A percentile compares a stretch with the other conserved stretches of the same genome.
These are phyloP conservation scores for Drosophila melanosoma DNA, from an alignment of 2,888 invertebrate genomes.

Conservation along the genomic window DNA sequence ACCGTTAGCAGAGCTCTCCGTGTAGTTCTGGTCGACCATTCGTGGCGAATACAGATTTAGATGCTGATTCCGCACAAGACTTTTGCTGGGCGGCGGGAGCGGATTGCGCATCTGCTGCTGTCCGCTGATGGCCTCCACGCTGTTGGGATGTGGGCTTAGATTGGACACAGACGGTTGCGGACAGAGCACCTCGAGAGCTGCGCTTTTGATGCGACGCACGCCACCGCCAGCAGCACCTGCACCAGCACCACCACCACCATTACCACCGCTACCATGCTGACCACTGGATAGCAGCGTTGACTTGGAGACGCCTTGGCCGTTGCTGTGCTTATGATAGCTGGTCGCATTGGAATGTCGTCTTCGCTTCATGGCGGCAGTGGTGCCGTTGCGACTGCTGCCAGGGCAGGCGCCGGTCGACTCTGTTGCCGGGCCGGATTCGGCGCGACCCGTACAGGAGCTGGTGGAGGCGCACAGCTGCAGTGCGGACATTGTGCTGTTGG, in stretches of 20 bases:
- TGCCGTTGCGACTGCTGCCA: conserved; percentile 36
- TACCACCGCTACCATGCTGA: conserved; percentile 68
- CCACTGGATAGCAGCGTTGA: conserved; percentile 44
- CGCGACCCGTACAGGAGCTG: conserved; percentile 33
- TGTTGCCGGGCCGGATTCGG: conserved; percentile 28
- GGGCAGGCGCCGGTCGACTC: conserved; percentile 12
- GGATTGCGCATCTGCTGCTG: conserved; percentile 88
- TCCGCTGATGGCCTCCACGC: conserved; percentile 90
- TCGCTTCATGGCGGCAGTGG: conserved; percentile 73
- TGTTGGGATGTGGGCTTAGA: conserved; percentile 92
- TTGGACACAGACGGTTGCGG: conserved; percentile 89
- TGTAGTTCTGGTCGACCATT: conserved; percentile 64
- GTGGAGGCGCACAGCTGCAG: conserved; percentile 85
- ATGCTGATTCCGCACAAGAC: conserved; percentile 89
- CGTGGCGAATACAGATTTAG: conserved; percentile 87
- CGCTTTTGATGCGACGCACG: conserved; percentile 89
- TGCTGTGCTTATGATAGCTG: conserved; percentile 73
- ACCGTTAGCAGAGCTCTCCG: conserved; percentile 45
- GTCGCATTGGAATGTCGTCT: conserved; percentile 85
- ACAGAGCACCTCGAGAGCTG: conserved; percentile 90
- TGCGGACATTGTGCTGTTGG: conserved; percentile 88
- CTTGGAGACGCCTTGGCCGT: conserved; percentile 46
- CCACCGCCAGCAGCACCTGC: conserved; percentile 6
- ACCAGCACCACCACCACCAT: conserved; percentile 68
- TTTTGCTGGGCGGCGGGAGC: conserved; percentile 90